Evolutionary conservation across 2,797 vertebrate genomes (phyloP).

Genomic region (Sebastes steindachneri): DNA sequence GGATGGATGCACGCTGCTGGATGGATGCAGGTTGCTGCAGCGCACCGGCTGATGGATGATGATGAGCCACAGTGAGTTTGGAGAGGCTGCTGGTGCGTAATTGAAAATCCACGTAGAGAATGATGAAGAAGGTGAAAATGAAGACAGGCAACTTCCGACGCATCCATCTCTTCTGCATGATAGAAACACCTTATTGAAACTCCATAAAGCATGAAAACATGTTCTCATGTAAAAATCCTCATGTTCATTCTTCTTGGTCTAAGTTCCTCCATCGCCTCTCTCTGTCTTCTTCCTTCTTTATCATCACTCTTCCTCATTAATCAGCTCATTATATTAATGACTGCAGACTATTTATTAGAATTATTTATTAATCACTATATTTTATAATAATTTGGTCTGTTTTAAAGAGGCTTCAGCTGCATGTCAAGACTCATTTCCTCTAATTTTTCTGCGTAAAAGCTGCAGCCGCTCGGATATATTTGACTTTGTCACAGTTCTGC

Average conservation of each 20-base stretch:
- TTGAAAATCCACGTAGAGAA: conserved; percentile 78
- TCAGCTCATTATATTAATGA: neutral
- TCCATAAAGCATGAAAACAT: neutral
- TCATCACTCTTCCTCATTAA: neutral
- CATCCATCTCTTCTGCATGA: conserved; percentile 69
- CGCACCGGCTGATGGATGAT: neutral
- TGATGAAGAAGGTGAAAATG: conserved; percentile 65
- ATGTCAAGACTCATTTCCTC: neutral
- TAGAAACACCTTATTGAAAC: neutral
- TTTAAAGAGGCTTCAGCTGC: neutral
- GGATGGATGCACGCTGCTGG: conserved; percentile 8
- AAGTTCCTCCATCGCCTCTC: conserved; percentile 27
- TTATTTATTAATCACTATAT: neutral
- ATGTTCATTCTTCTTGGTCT: neutral
- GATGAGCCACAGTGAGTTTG: neutral
- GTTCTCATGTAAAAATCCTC: neutral
- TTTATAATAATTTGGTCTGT: accelerated
- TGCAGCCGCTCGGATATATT: neutral
- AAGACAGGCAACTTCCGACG: conserved; percentile 59
- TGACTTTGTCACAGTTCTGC: conserved; percentile 31
- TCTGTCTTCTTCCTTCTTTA: conserved; percentile 22
- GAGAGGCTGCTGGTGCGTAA: conserved; percentile 50
- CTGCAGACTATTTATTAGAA: neutral
- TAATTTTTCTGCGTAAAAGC: neutral
- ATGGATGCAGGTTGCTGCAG: neutral